Conservation (phyloP, 2,113 vertebrate genomes). For the Neomonachus schauinslandi region DNA sequence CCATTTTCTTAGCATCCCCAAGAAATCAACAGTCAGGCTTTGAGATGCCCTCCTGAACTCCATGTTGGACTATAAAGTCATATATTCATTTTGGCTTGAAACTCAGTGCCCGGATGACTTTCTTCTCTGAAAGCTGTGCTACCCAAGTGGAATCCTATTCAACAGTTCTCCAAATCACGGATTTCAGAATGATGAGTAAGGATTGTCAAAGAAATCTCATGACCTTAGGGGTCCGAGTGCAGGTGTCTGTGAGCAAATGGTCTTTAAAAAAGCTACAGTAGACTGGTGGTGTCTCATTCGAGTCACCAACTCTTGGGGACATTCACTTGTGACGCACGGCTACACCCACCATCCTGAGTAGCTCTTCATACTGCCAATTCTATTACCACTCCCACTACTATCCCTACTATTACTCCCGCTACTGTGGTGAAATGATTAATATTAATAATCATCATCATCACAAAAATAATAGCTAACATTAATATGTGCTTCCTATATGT, state of each 20-base stretch:
- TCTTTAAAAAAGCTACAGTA: background rate
- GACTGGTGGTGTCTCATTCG: background rate
- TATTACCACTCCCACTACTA: background rate
- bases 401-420: background rate
- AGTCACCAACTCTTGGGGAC: background rate
- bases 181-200: background rate
- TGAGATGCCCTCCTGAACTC: conserved; percentile 61
- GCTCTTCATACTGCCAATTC: background rate
- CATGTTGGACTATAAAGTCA: conserved; percentile 64
- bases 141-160: background rate
- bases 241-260: background rate
- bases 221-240: background rate
- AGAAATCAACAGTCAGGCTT: conserved; percentile 61
- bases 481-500: background rate
- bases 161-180: background rate
- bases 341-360: background rate
- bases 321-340: background rate
- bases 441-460: background rate
- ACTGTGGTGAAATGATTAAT: background rate
- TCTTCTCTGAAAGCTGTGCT: conserved; percentile 20
- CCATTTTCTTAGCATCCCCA: conserved; percentile 80
- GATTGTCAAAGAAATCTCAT: background rate
- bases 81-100: conserved; percentile 64
- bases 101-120: conserved; percentile 9
- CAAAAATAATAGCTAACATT: conserved; percentile 46